Evolutionary conservation across 2,888 invertebrate genomes (phyloP), one percentile per base, ranked within the genome.

Genomic region (Dasysyrphus albostriatus): DNA sequence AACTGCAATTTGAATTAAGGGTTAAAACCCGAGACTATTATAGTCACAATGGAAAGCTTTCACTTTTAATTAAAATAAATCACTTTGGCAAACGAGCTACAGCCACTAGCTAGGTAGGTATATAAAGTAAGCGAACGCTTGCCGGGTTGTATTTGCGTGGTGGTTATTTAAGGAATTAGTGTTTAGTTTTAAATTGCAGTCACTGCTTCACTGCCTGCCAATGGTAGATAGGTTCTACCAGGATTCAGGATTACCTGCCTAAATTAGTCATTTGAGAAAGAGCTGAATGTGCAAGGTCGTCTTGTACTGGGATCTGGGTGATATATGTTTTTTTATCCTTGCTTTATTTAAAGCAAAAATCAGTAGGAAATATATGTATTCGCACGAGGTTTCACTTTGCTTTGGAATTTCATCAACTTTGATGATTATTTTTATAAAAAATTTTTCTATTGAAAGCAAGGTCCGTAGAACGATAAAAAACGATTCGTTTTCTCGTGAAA

Each of bases 61-160:
- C 72, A 56, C 56, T 81, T 85, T 85, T 85, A 81, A 85, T 85
- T 85, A 85, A 81, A 85, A 85, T 73, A 42, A 54, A 69, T 73
- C 56, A 54, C 63, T 32, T 54, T 54, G 44, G 8, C 73, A 59
- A 74, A 69, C 54, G 61, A 51, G 69, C 29, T 32, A 19, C 5
- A n/a, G 14, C 16, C 8, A 37, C 4, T n/a, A 39, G 14, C 42
- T 12, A 5, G 5, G 0, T 1, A 10, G 29, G 7, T 24, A 24
- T 39, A n/a, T 37, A 9, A 9, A 63, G 61, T 56, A 19, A 7
- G 19, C 10, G 16, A 42, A 24, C 3, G 39, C 29, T 19, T 44
- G 29, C 19, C 14, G 49, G 7, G 6, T 24, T 37, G 54, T 44
- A 81, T 81, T 76, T 70, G 51, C 44, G 39, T 82, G 39, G 54